Percentiles rank a stretch among this genome's conserved stretches.
phyloP scores from a whole-genome alignment of 1,140 invertebrate genomes.

The Drosophila murphyi region DNA sequence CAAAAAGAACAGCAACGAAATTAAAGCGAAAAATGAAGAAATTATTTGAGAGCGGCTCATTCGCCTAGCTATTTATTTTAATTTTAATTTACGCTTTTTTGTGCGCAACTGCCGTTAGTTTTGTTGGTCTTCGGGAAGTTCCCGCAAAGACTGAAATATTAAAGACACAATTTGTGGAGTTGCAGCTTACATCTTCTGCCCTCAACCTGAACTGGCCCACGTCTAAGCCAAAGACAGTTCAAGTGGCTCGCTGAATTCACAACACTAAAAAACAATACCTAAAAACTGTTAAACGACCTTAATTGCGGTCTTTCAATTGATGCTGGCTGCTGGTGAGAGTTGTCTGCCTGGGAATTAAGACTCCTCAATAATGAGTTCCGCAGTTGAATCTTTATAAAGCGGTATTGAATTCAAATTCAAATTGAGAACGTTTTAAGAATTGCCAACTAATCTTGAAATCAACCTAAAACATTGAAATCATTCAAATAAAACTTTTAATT shows the following conservation, averaged over 20 bases:
- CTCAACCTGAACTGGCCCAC: slow-evolving; percentile 16
- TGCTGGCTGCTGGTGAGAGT: too few relatives aligned
- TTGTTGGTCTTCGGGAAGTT: slow-evolving; percentile 34
- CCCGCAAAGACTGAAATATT: slow-evolving; percentile 31
- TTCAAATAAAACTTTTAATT: too few relatives aligned
- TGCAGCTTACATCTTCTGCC: neutral
- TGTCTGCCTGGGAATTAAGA: neutral
- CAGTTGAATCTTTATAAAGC: too few relatives aligned
- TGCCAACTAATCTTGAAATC: too few relatives aligned
- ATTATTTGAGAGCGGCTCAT: slow-evolving; percentile 56
- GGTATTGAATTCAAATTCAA: too few relatives aligned
- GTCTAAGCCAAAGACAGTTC: slow-evolving; percentile 40
- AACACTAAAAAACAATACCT: neutral
- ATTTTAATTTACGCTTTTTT: slow-evolving; percentile 74
- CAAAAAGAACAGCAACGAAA: slow-evolving; percentile 3
- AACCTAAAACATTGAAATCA: too few relatives aligned
- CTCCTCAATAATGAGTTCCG: too few relatives aligned
- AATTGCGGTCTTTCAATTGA: slow-evolving; percentile 7
- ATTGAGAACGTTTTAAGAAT: too few relatives aligned
- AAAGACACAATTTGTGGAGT: slow-evolving; percentile 10
- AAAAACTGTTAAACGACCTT: slow-evolving; percentile 13
- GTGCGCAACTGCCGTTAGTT: slow-evolving; percentile 38
- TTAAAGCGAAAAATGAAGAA: slow-evolving; percentile 23
- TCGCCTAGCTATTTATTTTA: slow-evolving; percentile 72
- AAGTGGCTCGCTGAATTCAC: slow-evolving; percentile 25